Evolutionary conservation across 2,797 vertebrate genomes (phyloP), one percentile per base, ranked within the genome.

Genomic region (Trematomus bernacchii): DNA sequence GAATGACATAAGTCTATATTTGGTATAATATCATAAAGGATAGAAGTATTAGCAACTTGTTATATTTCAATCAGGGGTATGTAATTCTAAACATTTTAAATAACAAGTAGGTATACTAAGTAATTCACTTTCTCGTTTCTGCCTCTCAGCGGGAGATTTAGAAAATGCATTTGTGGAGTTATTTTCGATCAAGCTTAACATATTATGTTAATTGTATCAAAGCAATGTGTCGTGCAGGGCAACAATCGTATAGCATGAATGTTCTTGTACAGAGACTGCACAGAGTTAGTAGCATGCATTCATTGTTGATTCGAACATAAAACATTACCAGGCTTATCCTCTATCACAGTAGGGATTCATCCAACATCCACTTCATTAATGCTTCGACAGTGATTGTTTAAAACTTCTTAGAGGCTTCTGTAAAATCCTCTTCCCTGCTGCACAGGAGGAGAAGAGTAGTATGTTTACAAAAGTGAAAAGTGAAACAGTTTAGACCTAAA

Each of bases 261-360:
- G 11, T 19, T 61, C 14, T 43, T 1, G 4, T 5, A 48, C 60
- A 48, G 57, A 73, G 30, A 37, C 21, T 51, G 23, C 40, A 54
- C 21, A 72, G 52, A 11, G 53, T 58, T 43, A 67, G 12, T 43
- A 58, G 59, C 44, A 48, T 55, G 54, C 73, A 83, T 68, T 59
- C 8, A 74, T 18, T 60, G 21, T 59, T 75, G 14, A 33, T 60
- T 76, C 50, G 19, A 48, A 54, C 19, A 59, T 60, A 18, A 66
- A 81, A 68, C 64, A 79, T 68, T 21, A 13, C 4, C 42, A 75
- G 44, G 21, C 30, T 48, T 57, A 30, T 69, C 16, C 23, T 80
- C n/a, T 63, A 37, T 63, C 50, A 46, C 43, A 68, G 68, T 9
- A 33, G 12, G 9, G 46, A 71, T 43, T 77, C 4, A 61, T 47